These are phyloP conservation scores for Boloria selene DNA, from an alignment of 2,888 invertebrate species.

Conservation along the genomic window DNA sequence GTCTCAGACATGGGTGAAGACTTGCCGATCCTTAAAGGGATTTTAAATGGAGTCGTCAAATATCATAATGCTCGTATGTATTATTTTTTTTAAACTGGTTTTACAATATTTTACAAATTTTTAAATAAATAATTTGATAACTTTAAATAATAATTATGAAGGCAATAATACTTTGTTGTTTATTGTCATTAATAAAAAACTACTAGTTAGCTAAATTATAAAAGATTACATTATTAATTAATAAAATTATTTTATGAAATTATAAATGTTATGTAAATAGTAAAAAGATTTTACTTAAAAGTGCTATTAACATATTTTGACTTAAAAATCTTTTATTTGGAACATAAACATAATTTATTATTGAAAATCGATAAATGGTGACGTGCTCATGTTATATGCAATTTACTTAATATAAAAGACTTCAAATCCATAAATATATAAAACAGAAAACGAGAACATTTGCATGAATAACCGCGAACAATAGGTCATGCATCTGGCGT, in stretches of 20 bases:
- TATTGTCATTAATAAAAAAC: too few relatives aligned
- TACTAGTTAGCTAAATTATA: too few relatives aligned
- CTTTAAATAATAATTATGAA: neutral
- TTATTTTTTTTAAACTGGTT: conserved; percentile 37
- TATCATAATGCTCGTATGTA: conserved; percentile 97
- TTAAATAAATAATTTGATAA: neutral
- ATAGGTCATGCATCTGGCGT: conserved; percentile 74
- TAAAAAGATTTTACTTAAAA: too few relatives aligned
- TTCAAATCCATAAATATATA: neutral
- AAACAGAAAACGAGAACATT: conserved; percentile 41
- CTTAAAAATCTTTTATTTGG: too few relatives aligned
- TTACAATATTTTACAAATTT: neutral
- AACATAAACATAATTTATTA: neutral
- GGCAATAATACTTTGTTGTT: too few relatives aligned
- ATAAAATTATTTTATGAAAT: too few relatives aligned
- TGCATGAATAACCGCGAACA: conserved; percentile 60
- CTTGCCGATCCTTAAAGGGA: conserved; percentile 94
- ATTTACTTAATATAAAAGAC: too few relatives aligned
- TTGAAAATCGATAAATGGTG: neutral
- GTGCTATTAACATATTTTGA: too few relatives aligned
- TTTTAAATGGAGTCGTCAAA: conserved; percentile 94
- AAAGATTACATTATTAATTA: too few relatives aligned
- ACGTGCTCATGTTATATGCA: too few relatives aligned
- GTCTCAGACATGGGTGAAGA: conserved; percentile 91
- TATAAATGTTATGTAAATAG: too few relatives aligned